These are phyloP conservation scores for Drosophila jambulina DNA, from an alignment of 1,140 invertebrate species.

Conservation along the genomic window DNA sequence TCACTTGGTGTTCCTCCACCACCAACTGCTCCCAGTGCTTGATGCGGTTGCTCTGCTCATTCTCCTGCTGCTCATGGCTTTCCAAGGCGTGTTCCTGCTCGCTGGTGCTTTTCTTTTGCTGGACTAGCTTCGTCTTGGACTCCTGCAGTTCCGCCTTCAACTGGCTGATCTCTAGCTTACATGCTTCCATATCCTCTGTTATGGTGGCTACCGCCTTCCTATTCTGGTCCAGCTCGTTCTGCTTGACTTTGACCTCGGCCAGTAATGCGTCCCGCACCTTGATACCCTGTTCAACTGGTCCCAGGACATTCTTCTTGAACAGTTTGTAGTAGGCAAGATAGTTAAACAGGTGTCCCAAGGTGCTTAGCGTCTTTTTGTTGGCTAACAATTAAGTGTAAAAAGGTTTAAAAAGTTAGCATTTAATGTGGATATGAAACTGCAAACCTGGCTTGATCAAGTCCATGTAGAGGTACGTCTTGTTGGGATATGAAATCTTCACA, in stretches of 20 bases:
- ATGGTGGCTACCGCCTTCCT: constrained; percentile 16
- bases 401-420: not conserved
- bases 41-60: constrained; percentile 38
- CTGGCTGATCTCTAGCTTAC: constrained; percentile 29
- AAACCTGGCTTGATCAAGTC: constrained; percentile 69
- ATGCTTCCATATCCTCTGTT: constrained; percentile 15
- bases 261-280: constrained; percentile 44
- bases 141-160: constrained; percentile 33
- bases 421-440: too few relatives aligned
- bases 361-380: constrained; percentile 57
- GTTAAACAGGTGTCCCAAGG: constrained; percentile 63
- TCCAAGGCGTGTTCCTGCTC: constrained; percentile 15
- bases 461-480: constrained; percentile 58
- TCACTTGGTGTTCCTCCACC: constrained; percentile 57
- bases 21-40: constrained; percentile 42
- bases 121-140: constrained; percentile 17
- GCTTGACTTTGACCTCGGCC: constrained; percentile 26
- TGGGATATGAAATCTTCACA: constrained; percentile 61
- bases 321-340: constrained; percentile 68
- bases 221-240: constrained; percentile 39
- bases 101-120: constrained; percentile 23
- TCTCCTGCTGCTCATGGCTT: constrained; percentile 20
- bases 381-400: constrained; percentile 24
- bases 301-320: constrained; percentile 59
- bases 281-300: constrained; percentile 38